Conservation (phyloP, 2,888 invertebrate genomes). For the Papilio gigon region DNA sequence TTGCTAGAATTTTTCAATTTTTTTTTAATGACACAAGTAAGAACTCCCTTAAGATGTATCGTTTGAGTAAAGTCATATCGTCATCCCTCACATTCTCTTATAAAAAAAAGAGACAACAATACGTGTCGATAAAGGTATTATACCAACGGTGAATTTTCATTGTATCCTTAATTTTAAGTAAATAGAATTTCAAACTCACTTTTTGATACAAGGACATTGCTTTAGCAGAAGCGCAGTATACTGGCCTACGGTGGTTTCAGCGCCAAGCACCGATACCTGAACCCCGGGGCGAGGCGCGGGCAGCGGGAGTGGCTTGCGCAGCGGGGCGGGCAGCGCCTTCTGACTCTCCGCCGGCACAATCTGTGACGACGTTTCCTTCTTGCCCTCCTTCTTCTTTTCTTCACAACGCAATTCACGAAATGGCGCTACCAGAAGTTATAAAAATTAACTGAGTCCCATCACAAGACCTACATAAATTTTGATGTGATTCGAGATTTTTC, state of each 20-base stretch:
- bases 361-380: constrained; percentile 18
- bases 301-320: constrained; percentile 51
- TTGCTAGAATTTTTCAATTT: constrained; percentile 56
- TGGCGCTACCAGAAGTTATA: constrained; percentile 57
- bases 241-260: constrained; percentile 77
- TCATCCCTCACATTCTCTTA: too few species aligned
- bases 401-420: constrained; percentile 64
- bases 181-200: neutral
- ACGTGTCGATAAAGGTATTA: too few species aligned
- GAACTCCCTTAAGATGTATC: too few species aligned
- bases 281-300: constrained; percentile 64
- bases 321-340: constrained; percentile 58
- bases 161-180: neutral
- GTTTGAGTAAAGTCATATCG: too few species aligned
- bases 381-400: constrained; percentile 43
- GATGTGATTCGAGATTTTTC: too few species aligned
- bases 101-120: too few species aligned
- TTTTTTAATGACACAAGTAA: too few species aligned
- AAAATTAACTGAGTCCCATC: too few species aligned
- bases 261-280: constrained; percentile 78
- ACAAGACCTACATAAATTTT: too few species aligned
- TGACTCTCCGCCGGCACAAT: constrained; percentile 44
- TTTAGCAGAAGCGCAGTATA: constrained; percentile 78
- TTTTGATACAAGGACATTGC: constrained; percentile 67
- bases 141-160: too few species aligned